Conservation (phyloP, 2,888 invertebrate genomes). For the Caenorhabditis sinica region DNA sequence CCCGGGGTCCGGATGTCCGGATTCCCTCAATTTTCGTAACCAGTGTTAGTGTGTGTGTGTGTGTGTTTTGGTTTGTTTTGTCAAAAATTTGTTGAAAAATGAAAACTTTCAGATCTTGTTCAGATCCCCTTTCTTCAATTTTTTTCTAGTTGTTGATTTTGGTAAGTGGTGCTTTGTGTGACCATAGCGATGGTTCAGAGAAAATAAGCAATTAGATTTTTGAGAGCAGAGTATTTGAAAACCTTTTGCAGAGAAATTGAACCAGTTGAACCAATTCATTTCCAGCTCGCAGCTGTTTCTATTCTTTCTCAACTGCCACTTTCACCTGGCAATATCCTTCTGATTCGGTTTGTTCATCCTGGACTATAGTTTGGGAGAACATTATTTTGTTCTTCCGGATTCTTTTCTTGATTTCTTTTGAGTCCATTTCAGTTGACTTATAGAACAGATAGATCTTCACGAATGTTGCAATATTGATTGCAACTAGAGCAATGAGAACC, state of each 20-base stretch:
- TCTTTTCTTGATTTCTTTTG: slow-evolving; percentile 25
- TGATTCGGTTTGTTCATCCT: slow-evolving; percentile 32
- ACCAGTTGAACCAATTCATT: neutral
- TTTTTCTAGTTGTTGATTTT: slow-evolving; percentile 9
- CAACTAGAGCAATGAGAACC: neutral
- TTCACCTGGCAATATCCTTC: slow-evolving; percentile 33
- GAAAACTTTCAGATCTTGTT: too few relatives aligned
- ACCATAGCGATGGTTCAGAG: neutral
- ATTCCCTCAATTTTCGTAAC: neutral
- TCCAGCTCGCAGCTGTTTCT: slow-evolving; percentile 47
- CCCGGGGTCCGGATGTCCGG: too few relatives aligned
- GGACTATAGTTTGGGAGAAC: slow-evolving; percentile 51
- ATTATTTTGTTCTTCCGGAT: slow-evolving; percentile 37
- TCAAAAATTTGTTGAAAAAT: too few relatives aligned
- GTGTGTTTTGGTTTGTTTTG: too few relatives aligned
- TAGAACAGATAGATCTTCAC: slow-evolving; percentile 45
- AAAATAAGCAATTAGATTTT: too few relatives aligned
- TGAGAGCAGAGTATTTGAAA: neutral
- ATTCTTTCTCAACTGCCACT: slow-evolving; percentile 13
- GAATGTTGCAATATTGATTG: slow-evolving; percentile 30
- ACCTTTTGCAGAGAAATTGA: neutral
- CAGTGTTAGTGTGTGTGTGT: neutral
- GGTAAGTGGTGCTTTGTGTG: slow-evolving; percentile 1
- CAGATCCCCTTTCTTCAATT: too few relatives aligned
- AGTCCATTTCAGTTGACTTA: slow-evolving; percentile 30